phyloP scores from a whole-genome alignment of 2,113 vertebrate genomes.

The Petaurus breviceps region DNA sequence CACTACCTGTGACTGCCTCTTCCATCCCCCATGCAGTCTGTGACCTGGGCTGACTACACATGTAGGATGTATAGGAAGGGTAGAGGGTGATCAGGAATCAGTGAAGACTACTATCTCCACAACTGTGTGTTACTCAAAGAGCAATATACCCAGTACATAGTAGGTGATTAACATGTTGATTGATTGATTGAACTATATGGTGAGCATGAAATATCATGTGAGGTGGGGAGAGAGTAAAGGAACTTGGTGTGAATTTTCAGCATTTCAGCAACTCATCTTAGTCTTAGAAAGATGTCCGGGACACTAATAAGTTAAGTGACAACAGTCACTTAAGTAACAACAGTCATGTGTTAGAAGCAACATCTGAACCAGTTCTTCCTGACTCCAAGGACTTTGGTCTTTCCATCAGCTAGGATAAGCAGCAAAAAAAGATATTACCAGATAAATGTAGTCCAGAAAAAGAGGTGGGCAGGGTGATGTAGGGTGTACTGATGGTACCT shows the following conservation, averaged over 20 bases:
- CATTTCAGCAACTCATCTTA: not conserved
- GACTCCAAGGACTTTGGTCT: not conserved
- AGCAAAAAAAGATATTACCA: not conserved
- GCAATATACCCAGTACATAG: not conserved
- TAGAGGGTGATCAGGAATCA: not conserved
- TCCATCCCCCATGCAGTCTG: not conserved
- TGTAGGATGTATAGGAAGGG: not conserved
- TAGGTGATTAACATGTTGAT: not conserved
- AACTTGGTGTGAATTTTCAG: not conserved
- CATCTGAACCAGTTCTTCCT: not conserved
- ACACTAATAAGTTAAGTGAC: not conserved
- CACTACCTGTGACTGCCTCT: not conserved
- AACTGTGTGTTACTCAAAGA: not conserved
- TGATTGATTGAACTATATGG: not conserved
- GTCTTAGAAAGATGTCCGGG: not conserved
- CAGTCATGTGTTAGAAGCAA: not conserved
- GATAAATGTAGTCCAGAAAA: not conserved
- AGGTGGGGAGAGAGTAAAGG: not conserved
- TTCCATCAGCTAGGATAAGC: not conserved
- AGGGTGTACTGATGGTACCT: not conserved
- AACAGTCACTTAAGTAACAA: no score
- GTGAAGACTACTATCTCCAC: no score
- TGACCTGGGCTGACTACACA: not conserved
- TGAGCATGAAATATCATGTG: not conserved
- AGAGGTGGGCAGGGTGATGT: not conserved